phyloP scores from a whole-genome alignment of 2,797 vertebrate species.

The Pelodytes ibericus region DNA sequence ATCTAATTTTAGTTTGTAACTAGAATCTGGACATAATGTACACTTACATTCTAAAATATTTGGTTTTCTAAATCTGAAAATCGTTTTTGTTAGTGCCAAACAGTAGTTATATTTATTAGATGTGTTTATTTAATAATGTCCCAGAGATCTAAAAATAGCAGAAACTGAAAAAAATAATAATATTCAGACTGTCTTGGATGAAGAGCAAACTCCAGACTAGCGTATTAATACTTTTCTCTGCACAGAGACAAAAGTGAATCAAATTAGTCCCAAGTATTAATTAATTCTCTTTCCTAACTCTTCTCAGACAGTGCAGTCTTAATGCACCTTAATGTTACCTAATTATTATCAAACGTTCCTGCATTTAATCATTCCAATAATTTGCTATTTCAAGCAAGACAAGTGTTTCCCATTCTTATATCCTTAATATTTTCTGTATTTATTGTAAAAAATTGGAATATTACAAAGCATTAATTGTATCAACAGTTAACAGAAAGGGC shows the following conservation, averaged over 20 bases:
- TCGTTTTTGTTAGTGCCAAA: no score
- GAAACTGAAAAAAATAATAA: conserved; percentile 22
- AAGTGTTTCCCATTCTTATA: no score
- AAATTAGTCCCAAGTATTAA: conserved; percentile 17
- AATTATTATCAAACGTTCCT: conserved; percentile 36
- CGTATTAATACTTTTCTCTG: conserved; percentile 18
- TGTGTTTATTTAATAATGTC: conserved; percentile 51
- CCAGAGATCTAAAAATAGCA: conserved; percentile 44
- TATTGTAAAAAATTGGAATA: no score
- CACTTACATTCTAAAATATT: background rate
- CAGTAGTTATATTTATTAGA: no score
- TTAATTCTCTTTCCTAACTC: conserved; percentile 15
- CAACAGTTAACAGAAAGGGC: no score
- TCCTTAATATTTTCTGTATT: no score
- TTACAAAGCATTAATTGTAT: no score
- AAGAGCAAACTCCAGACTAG: conserved; percentile 9
- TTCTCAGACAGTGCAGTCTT: conserved; percentile 11
- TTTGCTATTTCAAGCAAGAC: background rate
- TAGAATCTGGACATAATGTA: no score
- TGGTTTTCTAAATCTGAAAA: background rate
- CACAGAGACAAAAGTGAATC: conserved; percentile 28
- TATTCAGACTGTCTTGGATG: conserved; percentile 17
- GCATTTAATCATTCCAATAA: conserved; percentile 34
- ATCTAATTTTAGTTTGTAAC: no score
- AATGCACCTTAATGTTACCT: conserved; percentile 7